Percentiles rank a stretch among this genome's conserved stretches.
These are phyloP conservation scores for Pelodytes ibericus DNA, from an alignment of 2,797 vertebrate genomes.

Conservation along the genomic window DNA sequence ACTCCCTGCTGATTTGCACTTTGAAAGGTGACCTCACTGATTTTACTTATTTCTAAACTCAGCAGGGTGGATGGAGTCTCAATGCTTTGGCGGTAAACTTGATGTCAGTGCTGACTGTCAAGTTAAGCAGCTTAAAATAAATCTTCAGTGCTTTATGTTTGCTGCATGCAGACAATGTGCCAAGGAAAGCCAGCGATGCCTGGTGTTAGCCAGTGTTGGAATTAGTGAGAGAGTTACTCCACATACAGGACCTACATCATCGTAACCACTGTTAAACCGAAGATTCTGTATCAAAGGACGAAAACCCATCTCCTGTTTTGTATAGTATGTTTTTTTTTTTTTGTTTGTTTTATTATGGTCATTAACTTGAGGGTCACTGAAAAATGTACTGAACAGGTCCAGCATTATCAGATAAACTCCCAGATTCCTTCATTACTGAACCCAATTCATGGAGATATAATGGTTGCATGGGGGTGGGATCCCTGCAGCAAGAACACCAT, in stretches of 20 bases:
- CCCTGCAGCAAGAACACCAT: constrained; percentile 26
- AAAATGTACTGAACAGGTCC: too few relatives aligned
- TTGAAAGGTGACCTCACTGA: constrained; percentile 14
- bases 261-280: too few relatives aligned
- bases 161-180: not conserved
- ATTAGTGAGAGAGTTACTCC: not conserved
- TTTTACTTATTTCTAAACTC: not conserved
- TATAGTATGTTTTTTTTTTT: too few relatives aligned
- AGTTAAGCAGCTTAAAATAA: constrained; percentile 23
- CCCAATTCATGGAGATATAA: not conserved
- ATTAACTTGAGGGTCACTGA: too few relatives aligned
- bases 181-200: not conserved
- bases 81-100: constrained; percentile 7
- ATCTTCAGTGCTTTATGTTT: constrained; percentile 12
- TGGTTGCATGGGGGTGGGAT: not conserved
- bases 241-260: not conserved
- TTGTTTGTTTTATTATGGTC: too few relatives aligned
- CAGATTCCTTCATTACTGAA: too few relatives aligned
- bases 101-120: constrained; percentile 24
- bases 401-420: too few relatives aligned
- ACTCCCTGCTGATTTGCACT: not conserved
- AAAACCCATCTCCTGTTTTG: too few relatives aligned
- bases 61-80: not conserved
- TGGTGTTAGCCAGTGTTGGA: not conserved
- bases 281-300: too few relatives aligned